Evolutionary conservation across 2,888 invertebrate species (phyloP), one percentile per base, ranked within the genome.

Genomic region (Aporophyla lueneburgensis): DNA sequence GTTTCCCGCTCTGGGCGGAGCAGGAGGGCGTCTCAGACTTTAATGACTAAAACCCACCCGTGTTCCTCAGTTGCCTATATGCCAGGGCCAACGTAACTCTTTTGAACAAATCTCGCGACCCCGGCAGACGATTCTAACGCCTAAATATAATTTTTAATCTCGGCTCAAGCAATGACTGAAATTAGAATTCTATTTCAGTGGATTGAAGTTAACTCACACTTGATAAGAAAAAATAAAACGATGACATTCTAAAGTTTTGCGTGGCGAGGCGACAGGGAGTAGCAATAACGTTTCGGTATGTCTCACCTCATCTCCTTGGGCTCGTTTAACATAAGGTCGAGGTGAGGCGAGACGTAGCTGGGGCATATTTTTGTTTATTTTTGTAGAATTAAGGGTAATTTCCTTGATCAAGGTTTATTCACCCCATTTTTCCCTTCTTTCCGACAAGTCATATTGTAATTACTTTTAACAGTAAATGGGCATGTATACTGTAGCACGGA

Each of bases 181-280:
- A 56, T 49, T 74, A 6, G 33, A 61, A 72, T 85, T 85, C 43
- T 76, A 76, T 85, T 82, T 82, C 85, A 82, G 85, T 82, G 85
- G 82, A 82, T 82, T 65, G 16, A 71, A 51, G n/a, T 66, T 56
- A 83, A 85, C 71, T 67, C 71, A 58, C 21, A 49, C 16, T 51
- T 58, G 53, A 43, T 71, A 6, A 85, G n/a, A 71, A 81, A 67
- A 71, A n/a, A 49, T 58, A 54, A 62, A 71, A 58, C 59, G 53
- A 51, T 53, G 33, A 49, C 62, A 46, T 56, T 43, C 21, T 76
- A 68, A 63, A 40, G 54, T 78, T 61, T 66, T 71, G 63, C 19
- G 69, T 67, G 67, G 49, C 71, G 62, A 74, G 56, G 56, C 51
- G 54, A 59, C 51, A 56, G 54, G 58, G 58, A 62, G 40, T 81